Conservation (phyloP, 2,113 vertebrate species). For the Apistogramma diplotaenia region DNA sequence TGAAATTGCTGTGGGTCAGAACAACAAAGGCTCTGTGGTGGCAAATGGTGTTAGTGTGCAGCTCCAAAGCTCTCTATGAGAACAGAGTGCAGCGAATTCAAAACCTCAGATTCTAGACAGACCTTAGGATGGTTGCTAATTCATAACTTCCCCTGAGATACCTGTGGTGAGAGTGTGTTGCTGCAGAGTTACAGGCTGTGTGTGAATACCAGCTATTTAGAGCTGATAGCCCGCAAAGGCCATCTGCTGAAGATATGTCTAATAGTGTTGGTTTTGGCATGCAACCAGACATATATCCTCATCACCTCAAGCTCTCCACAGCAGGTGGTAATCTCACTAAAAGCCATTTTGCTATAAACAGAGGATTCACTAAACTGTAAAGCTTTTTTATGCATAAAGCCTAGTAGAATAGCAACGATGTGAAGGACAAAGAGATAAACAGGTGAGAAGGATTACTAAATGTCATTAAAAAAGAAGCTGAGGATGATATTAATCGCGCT, state of each 20-base stretch:
- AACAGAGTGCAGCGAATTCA: neutral
- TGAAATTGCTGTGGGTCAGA: slow-evolving; percentile 9
- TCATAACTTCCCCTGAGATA: slow-evolving; percentile 20
- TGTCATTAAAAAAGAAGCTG: neutral
- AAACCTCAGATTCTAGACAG: neutral
- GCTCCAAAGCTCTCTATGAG: slow-evolving; percentile 1
- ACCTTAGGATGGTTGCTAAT: neutral
- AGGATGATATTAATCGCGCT: neutral
- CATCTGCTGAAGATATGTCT: slow-evolving; percentile 51
- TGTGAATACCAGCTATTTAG: slow-evolving; percentile 39
- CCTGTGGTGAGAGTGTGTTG: neutral
- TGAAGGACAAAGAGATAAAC: neutral
- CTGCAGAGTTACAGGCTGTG: slow-evolving; percentile 13
- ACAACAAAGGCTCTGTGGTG: slow-evolving; percentile 26
- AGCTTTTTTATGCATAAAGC: neutral
- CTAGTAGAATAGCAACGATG: neutral
- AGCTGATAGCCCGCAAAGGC: slow-evolving; percentile 28
- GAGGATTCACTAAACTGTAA: neutral
- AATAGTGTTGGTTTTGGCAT: slow-evolving; percentile 28
- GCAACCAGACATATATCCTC: slow-evolving; percentile 28
- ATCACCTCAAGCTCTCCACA: slow-evolving; percentile 36
- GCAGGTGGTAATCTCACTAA: slow-evolving; percentile 14
- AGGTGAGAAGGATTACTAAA: neutral
- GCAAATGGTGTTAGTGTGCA: slow-evolving; percentile 12
- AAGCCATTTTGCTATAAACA: slow-evolving; percentile 13